Conservation (phyloP, 2,888 invertebrate genomes). For the Cactoblastis cactorum region DNA sequence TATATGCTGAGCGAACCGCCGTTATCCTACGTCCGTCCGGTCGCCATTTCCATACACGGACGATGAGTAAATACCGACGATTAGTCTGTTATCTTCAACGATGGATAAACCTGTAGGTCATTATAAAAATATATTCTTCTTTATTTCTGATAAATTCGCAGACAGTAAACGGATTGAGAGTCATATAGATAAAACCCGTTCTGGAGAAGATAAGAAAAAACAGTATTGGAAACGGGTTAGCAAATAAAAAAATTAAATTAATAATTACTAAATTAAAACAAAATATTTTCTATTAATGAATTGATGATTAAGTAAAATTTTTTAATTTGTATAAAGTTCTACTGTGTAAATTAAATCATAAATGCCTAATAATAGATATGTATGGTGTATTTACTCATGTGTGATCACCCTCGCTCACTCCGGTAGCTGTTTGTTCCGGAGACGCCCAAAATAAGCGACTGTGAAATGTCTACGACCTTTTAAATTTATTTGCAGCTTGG, state of each 20-base stretch:
- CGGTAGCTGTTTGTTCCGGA: conserved; percentile 9
- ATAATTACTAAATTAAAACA: no score
- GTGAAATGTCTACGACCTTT: conserved; percentile 2
- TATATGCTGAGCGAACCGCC: conserved; percentile 26
- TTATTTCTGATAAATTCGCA: no score
- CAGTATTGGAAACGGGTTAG: no score
- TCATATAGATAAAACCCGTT: no score
- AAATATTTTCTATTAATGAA: no score
- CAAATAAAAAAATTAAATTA: no score
- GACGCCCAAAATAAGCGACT: conserved; percentile 8
- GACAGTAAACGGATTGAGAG: no score
- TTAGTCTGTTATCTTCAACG: background rate
- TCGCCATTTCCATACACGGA: conserved; percentile 22
- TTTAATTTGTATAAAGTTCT: no score
- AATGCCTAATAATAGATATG: background rate
- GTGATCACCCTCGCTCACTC: background rate
- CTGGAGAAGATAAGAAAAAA: no score
- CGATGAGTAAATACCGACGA: background rate
- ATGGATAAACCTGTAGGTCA: background rate
- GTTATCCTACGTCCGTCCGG: conserved; percentile 24
- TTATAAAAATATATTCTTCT: no score
- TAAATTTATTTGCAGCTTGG: conserved; percentile 1
- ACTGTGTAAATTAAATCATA: background rate
- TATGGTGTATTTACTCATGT: background rate
- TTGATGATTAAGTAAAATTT: background rate